Evolutionary conservation across 2,888 invertebrate species (phyloP), one percentile per base, ranked within the genome.

Genomic region (Leucoptera coffeella): DNA sequence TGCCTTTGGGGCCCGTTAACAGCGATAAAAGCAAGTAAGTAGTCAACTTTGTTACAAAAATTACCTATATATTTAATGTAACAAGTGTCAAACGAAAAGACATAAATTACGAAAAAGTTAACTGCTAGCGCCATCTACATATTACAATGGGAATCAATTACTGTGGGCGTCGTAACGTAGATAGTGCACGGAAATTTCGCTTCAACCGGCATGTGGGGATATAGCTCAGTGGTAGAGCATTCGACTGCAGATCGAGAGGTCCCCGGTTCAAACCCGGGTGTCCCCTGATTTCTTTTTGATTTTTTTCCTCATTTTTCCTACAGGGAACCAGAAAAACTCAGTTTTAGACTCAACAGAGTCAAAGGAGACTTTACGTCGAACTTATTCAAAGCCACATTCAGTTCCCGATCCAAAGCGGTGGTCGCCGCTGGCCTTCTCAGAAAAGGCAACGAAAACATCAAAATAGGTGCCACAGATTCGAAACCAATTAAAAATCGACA

Each of bases 231-330:
- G 65, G 64, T 65, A 65, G 64, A 64, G 64, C 65, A 62, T 64
- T 65, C 65, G 62, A 64, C 64, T 64, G 64, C 64, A 62, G 64
- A 64, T 62, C 62, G 62, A 65, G 64, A 65, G 64, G 65, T 67
- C 62, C 65, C 64, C 64, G 67, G 64, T 67, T 65, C 65, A 64
- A 67, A 64, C 62, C 64, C 65, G 65, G 65, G 62, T 64, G 61
- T 62, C 62, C 61, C 62, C 65, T 67, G 19, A n/a, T 2, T 12
- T 19, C 9, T 17, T 34, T 36, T 30, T 24, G 23, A 28, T 29
- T 33, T 30, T 31, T 33, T 35, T 30, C 29, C 30, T 34, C 28
- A 25, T 27, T 34, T 30, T 23, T 35, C 5, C 10, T 13, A 6
- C 13, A 23, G 23, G 7, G 12, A 13, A 23, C 14, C 23, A 3